These are phyloP conservation scores for Drosophila merina DNA, from an alignment of 2,888 invertebrate species.

Conservation along the genomic window DNA sequence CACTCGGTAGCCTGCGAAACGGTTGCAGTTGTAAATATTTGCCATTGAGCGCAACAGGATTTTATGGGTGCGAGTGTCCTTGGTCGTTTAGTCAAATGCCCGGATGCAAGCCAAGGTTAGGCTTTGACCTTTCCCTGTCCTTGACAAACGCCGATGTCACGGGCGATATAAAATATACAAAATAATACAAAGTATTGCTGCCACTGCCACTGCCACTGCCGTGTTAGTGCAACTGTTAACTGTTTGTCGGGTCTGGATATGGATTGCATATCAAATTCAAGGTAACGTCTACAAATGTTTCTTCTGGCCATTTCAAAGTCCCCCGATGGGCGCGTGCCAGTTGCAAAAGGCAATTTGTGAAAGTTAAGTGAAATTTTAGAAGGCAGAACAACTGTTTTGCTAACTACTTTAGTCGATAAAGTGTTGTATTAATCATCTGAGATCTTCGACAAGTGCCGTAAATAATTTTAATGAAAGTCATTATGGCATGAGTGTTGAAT, in stretches of 20 bases:
- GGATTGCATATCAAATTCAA: conserved; percentile 58
- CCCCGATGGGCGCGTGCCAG: conserved; percentile 47
- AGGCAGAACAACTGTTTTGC: conserved; percentile 20
- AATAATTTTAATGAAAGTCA: conserved; percentile 24
- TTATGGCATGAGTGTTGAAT: conserved; percentile 6
- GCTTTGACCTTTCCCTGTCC: conserved; percentile 44
- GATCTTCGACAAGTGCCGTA: conserved; percentile 1
- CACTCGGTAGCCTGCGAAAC: conserved; percentile 62
- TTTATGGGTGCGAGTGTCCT: conserved; percentile 64
- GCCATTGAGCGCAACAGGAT: conserved; percentile 33
- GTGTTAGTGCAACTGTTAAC: conserved; percentile 56
- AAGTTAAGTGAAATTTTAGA: conserved; percentile 20
- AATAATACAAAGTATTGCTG: not conserved
- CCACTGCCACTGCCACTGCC: conserved; percentile 26
- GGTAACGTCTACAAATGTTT: conserved; percentile 39
- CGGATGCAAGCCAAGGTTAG: not conserved
- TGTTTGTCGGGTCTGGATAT: conserved; percentile 53
- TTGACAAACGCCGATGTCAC: conserved; percentile 40
- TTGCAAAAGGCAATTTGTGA: conserved; percentile 16
- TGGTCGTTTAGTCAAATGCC: conserved; percentile 43
- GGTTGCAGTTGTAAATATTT: conserved; percentile 62
- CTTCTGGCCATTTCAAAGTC: conserved; percentile 8
- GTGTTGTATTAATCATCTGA: not conserved
- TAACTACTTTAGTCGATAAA: not conserved
- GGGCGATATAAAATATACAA: not conserved